Percentiles rank a stretch among this genome's conserved stretches.
Evolutionary conservation across 2,888 invertebrate species (phyloP).

Genomic region (Glomeris marginata): DNA sequence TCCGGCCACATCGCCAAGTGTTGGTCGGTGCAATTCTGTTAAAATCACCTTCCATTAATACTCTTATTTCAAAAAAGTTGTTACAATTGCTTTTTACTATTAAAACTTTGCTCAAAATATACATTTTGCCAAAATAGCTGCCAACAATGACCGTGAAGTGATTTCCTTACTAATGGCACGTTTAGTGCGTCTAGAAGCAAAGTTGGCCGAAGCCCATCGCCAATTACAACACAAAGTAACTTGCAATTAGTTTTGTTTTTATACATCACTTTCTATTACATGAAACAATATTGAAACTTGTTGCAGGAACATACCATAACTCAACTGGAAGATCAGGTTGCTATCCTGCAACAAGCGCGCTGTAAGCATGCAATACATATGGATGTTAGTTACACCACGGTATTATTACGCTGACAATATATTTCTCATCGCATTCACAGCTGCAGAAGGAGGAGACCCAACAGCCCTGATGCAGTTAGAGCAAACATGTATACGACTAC

Average conservation of each 20-base stretch:
- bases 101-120: too few relatives aligned
- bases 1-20: too few relatives aligned
- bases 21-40: too few relatives aligned
- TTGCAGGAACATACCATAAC: constrained; percentile 4
- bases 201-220: constrained; percentile 8
- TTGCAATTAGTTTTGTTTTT: neutral
- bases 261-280: too few relatives aligned
- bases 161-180: constrained; percentile 12
- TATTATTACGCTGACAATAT: too few relatives aligned
- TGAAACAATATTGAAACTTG: neutral
- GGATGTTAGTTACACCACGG: too few relatives aligned
- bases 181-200: constrained; percentile 10
- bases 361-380: too few relatives aligned
- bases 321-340: constrained; percentile 4
- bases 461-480: constrained; percentile 1
- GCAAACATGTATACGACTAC: constrained; percentile 7
- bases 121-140: too few relatives aligned
- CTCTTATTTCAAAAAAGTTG: too few relatives aligned
- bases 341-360: constrained; percentile 4
- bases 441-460: constrained; percentile 2
- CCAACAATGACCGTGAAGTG: constrained; percentile 6
- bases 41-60: too few relatives aligned
- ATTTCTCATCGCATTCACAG: neutral
- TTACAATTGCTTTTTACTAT: too few relatives aligned
- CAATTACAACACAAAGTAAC: constrained; percentile 8